phyloP scores from a whole-genome alignment of 2,888 invertebrate genomes.

The Drosophila emarginata region DNA sequence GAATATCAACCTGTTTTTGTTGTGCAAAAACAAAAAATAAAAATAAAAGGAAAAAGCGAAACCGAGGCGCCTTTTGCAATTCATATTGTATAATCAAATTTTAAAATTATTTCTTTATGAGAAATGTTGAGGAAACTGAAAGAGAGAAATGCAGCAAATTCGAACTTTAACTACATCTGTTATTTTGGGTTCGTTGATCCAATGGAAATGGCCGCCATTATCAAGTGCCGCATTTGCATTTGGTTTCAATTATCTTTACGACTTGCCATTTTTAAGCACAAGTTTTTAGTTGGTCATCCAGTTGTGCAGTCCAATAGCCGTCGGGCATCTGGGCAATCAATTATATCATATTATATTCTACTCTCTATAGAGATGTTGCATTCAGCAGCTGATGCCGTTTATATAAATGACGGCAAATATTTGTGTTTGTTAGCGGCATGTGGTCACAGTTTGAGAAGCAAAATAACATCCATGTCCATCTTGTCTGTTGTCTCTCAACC shows the following conservation, averaged over 20 bases:
- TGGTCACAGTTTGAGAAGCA: slow-evolving; percentile 43
- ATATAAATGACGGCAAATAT: slow-evolving; percentile 58
- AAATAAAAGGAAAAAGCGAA: slow-evolving; percentile 2
- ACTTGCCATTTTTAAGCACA: slow-evolving; percentile 40
- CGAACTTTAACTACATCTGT: slow-evolving; percentile 33
- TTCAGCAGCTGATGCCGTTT: slow-evolving; percentile 45
- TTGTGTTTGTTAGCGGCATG: slow-evolving; percentile 66
- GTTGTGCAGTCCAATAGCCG: slow-evolving; percentile 23
- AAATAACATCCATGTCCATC: slow-evolving; percentile 23
- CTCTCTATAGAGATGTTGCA: slow-evolving; percentile 34
- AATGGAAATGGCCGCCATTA: slow-evolving; percentile 28
- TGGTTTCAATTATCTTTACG: slow-evolving; percentile 49
- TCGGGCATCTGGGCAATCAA: slow-evolving; percentile 40
- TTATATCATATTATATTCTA: slow-evolving; percentile 30
- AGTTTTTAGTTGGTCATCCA: slow-evolving; percentile 15
- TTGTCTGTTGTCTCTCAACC: slow-evolving; percentile 44
- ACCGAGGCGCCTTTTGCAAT: slow-evolving; percentile 29
- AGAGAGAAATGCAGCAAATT: background rate
- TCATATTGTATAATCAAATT: slow-evolving; percentile 51
- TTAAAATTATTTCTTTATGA: slow-evolving; percentile 23
- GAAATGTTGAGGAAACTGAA: background rate
- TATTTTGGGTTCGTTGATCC: slow-evolving; percentile 51
- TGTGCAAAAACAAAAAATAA: background rate
- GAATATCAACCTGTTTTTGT: slow-evolving; percentile 6
- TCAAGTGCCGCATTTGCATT: slow-evolving; percentile 46